Evolutionary conservation across 2,888 invertebrate species (phyloP), one percentile per base, ranked within the genome.

Genomic region (Aethes cnicana): DNA sequence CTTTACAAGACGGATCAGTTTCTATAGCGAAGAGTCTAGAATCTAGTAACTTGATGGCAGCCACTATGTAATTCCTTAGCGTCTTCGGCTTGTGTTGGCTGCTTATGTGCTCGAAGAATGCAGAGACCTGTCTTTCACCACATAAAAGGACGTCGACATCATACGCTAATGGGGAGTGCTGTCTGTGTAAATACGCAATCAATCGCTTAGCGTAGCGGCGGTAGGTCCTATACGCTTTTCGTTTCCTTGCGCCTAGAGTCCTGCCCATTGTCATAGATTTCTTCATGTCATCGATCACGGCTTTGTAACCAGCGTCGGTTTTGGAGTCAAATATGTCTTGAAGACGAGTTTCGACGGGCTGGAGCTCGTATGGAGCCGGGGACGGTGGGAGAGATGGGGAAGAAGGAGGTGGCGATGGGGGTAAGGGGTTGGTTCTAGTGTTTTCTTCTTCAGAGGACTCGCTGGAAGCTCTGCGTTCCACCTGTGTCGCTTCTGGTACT

Each of bases 251-350:
- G 3, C 90, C 85, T 0, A 90, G 72, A 1, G 86, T 84, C 36
- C 89, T 75, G 0, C 90, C 90, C 84, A 88, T 85, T 0, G 84
- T 84, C 90, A 90, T 90, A 0, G 89, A 88, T 59, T 90, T 90
- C 60, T 90, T 90, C 90, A 90, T 90, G 17, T 90, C 90, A 58
- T 90, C 90, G 9, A 90, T 90, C 0, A 90, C 88, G 1, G 90
- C 88, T 74, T 90, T 90, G 61, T 90, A 90, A 25, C 90, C 90
- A n/a, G 89, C 89, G 52, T 90, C 90, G 18, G 87, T 78, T 77
- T 90, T 90, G 0, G 90, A 81, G 61, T 90, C 90, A 47, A 90
- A 86, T 41, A 90, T 90, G 33, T 90, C 89, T 53, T 72, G 80
- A 2, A 90, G 64, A 8, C 90, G 81, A 1, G 86, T 84, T 59